Base-by-base conservation (phyloP, 2,888 invertebrate species). In the Tanytarsus gracilentus region DNA sequence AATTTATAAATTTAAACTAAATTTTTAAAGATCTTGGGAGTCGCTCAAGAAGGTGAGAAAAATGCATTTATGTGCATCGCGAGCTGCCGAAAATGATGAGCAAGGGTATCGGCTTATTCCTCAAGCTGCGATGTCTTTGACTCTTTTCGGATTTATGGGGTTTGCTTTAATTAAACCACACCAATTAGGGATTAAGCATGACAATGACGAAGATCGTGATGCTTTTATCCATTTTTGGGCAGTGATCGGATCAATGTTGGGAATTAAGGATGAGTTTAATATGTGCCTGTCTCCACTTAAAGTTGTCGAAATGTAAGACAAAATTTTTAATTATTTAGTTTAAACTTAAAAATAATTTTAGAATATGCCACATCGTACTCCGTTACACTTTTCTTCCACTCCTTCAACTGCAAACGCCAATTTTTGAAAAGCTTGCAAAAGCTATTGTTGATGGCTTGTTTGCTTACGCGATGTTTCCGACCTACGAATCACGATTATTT, bases 141-240 rank as follows among this genome's bases (percentile, higher is more conserved):
- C 90, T 0, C 86, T 86, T 70, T 86, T 86, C 68, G 90, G 88
- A 4, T 91, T 91, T 70, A 78, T 89, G 67, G 90, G 88, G 2
- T 64, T 58, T 65, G 75, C 80, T 1, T 65, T 86, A 1, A 68
- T 84, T 1, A 77, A 78, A 58, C 77, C 81, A 0, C 76, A 82
- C 52, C 68, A 75, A 62, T 75, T 88, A 44, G 86, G 87, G 0
- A 75, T 89, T 16, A 68, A 73, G 2, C 74, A 78, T 61, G 72
- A 77, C 4, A 76, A 76, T n/a, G 70, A 75, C 0, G 79, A 79
- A 44, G 86, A 88, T 64, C 76, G 85, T 68, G 83, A 85, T 39
- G 85, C 81, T 1, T 84, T 86, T 65, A 75, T 86, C 18, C 87
- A 90, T 70, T 78, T 86, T 64, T 91, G 91, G 91, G 79, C 82